Conservation (phyloP, 2,797 vertebrate genomes). For the Coregonus sp. region DNA sequence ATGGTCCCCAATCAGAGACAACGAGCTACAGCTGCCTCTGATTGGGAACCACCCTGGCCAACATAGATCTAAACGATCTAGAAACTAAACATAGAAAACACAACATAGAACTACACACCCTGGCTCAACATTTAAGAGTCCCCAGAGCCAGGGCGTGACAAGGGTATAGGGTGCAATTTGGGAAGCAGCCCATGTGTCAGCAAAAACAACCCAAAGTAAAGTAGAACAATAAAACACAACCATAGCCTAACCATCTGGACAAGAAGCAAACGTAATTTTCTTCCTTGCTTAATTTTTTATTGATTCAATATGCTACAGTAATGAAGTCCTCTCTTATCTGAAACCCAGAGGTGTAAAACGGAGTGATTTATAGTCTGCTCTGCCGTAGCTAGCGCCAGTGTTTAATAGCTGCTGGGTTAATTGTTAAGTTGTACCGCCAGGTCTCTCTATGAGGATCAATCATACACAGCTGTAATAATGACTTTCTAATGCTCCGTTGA, state of each 20-base stretch:
- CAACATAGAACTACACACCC: too few relatives aligned
- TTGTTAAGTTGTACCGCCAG: slow-evolving; percentile 75
- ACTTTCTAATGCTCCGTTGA: slow-evolving; percentile 79
- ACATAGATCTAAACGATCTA: too few relatives aligned
- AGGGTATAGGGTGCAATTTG: not conserved
- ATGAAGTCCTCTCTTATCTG: slow-evolving; percentile 63
- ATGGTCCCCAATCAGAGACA: too few relatives aligned
- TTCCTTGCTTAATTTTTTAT: slow-evolving; percentile 56
- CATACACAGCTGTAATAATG: slow-evolving; percentile 79
- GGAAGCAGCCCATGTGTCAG: not conserved
- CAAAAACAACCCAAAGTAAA: not conserved
- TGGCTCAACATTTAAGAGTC: too few relatives aligned
- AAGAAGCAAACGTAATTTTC: slow-evolving; percentile 4
- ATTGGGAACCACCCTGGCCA: too few relatives aligned
- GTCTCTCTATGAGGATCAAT: slow-evolving; percentile 78
- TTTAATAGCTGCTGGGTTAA: slow-evolving; percentile 82
- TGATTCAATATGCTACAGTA: slow-evolving; percentile 70
- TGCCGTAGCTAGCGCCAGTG: slow-evolving; percentile 64
- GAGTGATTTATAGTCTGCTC: slow-evolving; percentile 74
- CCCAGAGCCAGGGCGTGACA: too few relatives aligned
- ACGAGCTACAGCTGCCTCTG: too few relatives aligned
- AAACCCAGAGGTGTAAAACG: slow-evolving; percentile 71
- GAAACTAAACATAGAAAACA: too few relatives aligned
- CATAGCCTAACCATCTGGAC: not conserved
- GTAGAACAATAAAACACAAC: not conserved